A percentile compares a stretch with the other conserved stretches of the same genome.
These are phyloP conservation scores for Platysternon megacephalum DNA, from an alignment of 2,113 vertebrate species.

Conservation along the genomic window DNA sequence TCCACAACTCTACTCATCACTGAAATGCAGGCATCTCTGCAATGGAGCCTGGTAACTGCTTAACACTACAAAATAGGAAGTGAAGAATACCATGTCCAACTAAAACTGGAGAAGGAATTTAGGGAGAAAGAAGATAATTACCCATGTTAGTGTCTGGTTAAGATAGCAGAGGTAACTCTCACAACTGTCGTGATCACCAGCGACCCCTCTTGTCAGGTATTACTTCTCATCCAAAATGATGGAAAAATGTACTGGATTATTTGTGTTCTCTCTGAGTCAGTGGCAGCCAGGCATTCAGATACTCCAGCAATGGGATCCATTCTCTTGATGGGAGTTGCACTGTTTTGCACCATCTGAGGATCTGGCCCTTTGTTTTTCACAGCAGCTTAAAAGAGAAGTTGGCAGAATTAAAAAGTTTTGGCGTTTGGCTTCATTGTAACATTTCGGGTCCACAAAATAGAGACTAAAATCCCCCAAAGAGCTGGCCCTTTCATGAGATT, in stretches of 20 bases:
- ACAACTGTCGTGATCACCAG: background rate
- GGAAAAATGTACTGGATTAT: background rate
- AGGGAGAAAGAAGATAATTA: background rate
- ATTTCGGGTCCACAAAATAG: background rate
- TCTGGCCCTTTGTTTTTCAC: background rate
- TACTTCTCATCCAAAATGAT: background rate
- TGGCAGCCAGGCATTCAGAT: background rate
- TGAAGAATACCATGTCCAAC: accelerated
- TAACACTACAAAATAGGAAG: background rate
- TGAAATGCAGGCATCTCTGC: background rate
- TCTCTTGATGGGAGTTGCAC: background rate
- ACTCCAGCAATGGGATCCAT: background rate
- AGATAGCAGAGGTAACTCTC: background rate
- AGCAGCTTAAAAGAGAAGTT: background rate
- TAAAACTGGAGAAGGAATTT: background rate
- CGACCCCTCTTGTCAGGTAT: background rate
- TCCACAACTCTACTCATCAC: background rate
- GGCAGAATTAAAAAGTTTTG: background rate
- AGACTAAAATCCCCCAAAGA: background rate
- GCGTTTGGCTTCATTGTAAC: background rate
- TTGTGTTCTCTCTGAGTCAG: background rate
- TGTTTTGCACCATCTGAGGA: background rate
- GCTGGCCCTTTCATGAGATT: background rate
- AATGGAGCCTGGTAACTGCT: background rate
- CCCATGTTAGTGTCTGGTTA: background rate